phyloP scores from a whole-genome alignment of 2,113 vertebrate species.

The Tringa solitaria region DNA sequence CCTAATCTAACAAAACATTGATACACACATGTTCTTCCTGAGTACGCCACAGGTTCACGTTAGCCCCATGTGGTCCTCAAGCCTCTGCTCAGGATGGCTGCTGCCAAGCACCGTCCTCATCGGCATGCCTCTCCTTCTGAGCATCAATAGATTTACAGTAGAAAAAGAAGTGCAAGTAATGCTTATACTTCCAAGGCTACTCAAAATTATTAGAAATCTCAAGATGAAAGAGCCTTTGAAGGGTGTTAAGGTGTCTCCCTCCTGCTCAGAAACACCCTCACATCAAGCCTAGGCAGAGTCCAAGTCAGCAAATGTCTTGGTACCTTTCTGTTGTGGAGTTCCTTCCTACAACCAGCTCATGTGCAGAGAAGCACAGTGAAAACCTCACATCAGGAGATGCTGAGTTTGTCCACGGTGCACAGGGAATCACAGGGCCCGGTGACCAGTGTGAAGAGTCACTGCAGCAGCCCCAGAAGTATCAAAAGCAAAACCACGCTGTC shows the following conservation, averaged over 20 bases:
- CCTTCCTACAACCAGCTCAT: neutral
- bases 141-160: neutral
- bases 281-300: neutral
- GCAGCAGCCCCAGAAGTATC: neutral
- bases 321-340: neutral
- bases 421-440: neutral
- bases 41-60: neutral
- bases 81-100: neutral
- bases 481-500: neutral
- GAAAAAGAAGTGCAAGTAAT: neutral
- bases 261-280: neutral
- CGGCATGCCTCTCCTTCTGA: neutral
- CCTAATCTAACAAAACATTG: neutral
- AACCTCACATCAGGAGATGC: accelerated
- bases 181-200: neutral
- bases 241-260: neutral
- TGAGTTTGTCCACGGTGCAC: neutral
- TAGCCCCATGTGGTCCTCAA: neutral
- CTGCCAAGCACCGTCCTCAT: neutral
- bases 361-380: neutral
- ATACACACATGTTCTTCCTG: neutral
- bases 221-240: neutral
- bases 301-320: neutral
- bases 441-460: neutral
- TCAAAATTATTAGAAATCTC: neutral